Percentiles rank a stretch among this genome's conserved stretches.
Conservation (phyloP, 2,888 invertebrate genomes). For the Hydropsyche betteni region DNA sequence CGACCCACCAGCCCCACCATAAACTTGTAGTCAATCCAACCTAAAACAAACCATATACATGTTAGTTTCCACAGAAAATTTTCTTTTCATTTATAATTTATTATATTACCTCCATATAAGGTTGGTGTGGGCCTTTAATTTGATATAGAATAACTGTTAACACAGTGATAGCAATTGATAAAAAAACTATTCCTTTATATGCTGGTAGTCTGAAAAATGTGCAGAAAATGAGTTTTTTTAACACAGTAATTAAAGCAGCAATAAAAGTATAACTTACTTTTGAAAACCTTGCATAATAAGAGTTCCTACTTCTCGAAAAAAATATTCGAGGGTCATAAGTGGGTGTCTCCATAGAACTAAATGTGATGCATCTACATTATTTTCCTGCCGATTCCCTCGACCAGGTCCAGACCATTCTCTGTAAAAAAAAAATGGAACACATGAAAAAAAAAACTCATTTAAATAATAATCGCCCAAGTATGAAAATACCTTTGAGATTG, state of each 20-base stretch:
- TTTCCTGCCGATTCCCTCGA: constrained; percentile 46
- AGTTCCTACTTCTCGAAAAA: constrained; percentile 75
- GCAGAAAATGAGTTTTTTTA: constrained; percentile 28
- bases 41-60: constrained; percentile 53
- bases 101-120: constrained; percentile 63
- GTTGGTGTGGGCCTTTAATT: constrained; percentile 73
- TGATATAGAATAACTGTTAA: constrained; percentile 67
- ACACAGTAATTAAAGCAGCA: neutral
- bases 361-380: constrained; percentile 51
- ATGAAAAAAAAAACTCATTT: neutral
- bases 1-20: constrained; percentile 92
- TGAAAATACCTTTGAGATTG: constrained; percentile 41
- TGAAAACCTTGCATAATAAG: constrained; percentile 66
- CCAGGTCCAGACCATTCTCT: constrained; percentile 50
- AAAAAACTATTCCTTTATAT: constrained; percentile 67
- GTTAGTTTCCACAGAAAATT: neutral
- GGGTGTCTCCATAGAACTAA: constrained; percentile 84
- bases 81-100: constrained; percentile 22
- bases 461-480: neutral
- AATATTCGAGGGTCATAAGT: constrained; percentile 81
- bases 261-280: constrained; percentile 56
- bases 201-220: constrained; percentile 68
- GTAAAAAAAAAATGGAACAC: neutral
- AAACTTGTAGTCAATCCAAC: constrained; percentile 60
- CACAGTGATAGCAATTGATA: constrained; percentile 62